These are phyloP conservation scores for Lutraria lutraria DNA, from an alignment of 2,888 invertebrate species.

Conservation along the genomic window DNA sequence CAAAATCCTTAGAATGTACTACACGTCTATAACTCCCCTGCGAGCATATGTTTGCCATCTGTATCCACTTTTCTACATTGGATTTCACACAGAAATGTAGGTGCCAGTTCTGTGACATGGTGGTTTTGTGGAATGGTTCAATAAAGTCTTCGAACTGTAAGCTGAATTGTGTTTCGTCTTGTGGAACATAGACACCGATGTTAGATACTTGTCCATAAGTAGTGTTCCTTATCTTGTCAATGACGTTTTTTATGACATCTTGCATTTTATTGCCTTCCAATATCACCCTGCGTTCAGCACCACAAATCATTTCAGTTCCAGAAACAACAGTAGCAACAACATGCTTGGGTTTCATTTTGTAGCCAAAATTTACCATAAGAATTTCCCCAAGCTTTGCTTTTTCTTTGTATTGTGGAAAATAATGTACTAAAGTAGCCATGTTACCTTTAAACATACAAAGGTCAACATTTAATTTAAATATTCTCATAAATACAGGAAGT, in stretches of 20 bases:
- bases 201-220: not conserved
- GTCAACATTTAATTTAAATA: no score
- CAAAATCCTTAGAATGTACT: not conserved
- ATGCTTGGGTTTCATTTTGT: not conserved
- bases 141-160: not conserved
- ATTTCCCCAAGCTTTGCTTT: not conserved
- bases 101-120: not conserved
- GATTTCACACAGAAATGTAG: constrained; percentile 2
- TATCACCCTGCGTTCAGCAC: not conserved
- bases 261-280: not conserved
- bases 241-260: not conserved
- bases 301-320: not conserved
- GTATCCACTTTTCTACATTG: not conserved
- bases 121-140: not conserved
- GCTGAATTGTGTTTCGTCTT: not conserved
- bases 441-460: no score
- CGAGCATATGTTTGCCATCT: not conserved
- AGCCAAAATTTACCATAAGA: not conserved
- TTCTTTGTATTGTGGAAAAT: no score
- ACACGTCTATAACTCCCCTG: not conserved
- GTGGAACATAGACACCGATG: not conserved
- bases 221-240: not conserved
- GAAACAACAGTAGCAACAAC: constrained; percentile 11
- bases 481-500: no score
- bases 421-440: no score